Base-by-base conservation (phyloP, 2,113 vertebrate genomes). In the Athene cunicularia region DNA sequence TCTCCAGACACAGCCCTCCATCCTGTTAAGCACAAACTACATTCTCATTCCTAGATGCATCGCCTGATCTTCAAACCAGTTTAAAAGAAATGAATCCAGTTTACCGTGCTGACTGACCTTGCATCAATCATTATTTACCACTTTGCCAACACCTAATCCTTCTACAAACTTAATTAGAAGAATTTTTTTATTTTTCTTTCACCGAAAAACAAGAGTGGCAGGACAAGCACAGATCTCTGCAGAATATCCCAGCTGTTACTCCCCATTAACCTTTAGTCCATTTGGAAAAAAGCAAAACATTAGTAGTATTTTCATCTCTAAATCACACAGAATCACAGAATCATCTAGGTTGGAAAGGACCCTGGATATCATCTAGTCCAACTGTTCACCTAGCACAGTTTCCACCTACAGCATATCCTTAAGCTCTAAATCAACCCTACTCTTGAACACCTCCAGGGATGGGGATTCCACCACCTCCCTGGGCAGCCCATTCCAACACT, bases 241-340 rank as follows among this genome's bases (percentile, higher is more conserved):
- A 83, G 90, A 94, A 80, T 49, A 72, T 58, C 32, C 24, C 74
- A 73, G 45, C 20, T 64, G 64, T 37, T 93, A 53, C 23, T 85
- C 60, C 52, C 32, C 70, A 80, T 94, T 87, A 95, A 88, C 32
- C 93, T 92, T 8, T n/a, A 26, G 56, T 75, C 80, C 49, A 53
- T 82, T 93, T 41, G 59, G n/a, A 91, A 64, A 68, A 87, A 94
- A 87, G 64, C 35, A 92, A 86, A 93, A 67, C 63, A 72, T 82
- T 84, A 74, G 24, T 52, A 84, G 30, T 75, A 83, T 76, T 90
- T 86, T 68, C 20, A 55, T 84, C 59, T 62, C 41, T 86, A 92
- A 80, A 71, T 52, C 24, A 37, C 37, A 37, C 37, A 37, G 37
- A 37, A 37, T 37, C 37, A 37, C 37, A 37, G 37, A 37, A 37